Evolutionary conservation across 2,888 invertebrate genomes (phyloP), one percentile per base, ranked within the genome.

Genomic region (Tiphia femorata): DNA sequence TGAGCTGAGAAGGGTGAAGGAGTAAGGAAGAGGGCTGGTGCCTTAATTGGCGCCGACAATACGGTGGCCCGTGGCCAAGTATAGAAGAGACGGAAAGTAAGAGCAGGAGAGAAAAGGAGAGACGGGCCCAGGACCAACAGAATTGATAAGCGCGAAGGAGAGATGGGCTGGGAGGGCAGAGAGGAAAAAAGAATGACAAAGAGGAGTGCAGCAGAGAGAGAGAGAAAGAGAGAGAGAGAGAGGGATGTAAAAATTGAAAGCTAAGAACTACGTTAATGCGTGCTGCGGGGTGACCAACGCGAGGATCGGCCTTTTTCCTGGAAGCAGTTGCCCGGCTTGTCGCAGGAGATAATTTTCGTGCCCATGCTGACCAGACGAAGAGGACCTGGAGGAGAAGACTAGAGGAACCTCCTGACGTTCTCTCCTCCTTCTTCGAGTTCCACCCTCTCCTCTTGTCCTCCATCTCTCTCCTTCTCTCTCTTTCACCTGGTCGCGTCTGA

Each of bases 291-390:
- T 42, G 54, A 50, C 57, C 63, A 53, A 64, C 61, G 58, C 58
- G 50, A 21, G 43, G 58, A 56, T 58, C 61, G 57, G 12, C 21
- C 59, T 55, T 74, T 76, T 77, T 77, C 77, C 73, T 76, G 76
- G 76, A 76, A 77, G 75, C 75, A 66, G 73, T 73, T 73, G 64
- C 53, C 55, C 64, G n/a, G 67, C 66, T 75, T 69, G 72, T 72
- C 73, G 63, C 60, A 59, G 58, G 57, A 69, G 75, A 77, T 76
- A 76, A 77, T 76, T 75, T 75, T 70, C 58, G 71, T 71, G 58
- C n/a, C n/a, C n/a, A n/a, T n/a, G n/a, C n/a, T n/a, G n/a, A n/a
- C n/a, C n/a, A n/a, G n/a, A n/a, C n/a, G n/a, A n/a, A n/a, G n/a
- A n/a, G n/a, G n/a, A n/a, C n/a, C n/a, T n/a, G n/a, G n/a, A n/a